These are phyloP conservation scores for Carposina sasakii DNA, from an alignment of 1,140 invertebrate genomes.

Conservation along the genomic window DNA sequence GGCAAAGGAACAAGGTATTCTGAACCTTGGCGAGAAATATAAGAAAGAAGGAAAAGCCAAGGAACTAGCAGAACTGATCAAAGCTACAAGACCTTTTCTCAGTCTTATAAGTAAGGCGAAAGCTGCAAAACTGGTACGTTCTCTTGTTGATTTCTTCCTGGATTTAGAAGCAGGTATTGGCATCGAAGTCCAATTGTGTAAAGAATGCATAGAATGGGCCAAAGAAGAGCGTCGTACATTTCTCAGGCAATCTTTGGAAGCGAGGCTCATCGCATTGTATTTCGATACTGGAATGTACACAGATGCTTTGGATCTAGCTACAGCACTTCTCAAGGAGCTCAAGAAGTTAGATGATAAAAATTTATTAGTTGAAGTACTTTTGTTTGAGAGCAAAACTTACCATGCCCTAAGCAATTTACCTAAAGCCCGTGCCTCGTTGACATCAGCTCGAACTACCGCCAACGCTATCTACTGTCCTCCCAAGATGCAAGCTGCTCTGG, in stretches of 20 bases:
- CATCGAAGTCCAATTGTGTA: slow-evolving; percentile 90
- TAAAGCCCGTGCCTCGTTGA: slow-evolving; percentile 96
- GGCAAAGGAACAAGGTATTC: slow-evolving; percentile 91
- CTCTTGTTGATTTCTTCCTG: slow-evolving; percentile 97
- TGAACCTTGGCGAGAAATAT: slow-evolving; percentile 91
- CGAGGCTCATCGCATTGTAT: slow-evolving; percentile 93
- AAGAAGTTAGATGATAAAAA: slow-evolving; percentile 99
- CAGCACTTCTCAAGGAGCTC: slow-evolving; percentile 91
- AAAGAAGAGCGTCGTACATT: slow-evolving; percentile 98
- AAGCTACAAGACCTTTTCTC: slow-evolving; percentile 94
- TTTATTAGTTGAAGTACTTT: slow-evolving; percentile 95
- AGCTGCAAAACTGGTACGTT: slow-evolving; percentile 97
- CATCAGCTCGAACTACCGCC: slow-evolving; percentile 98
- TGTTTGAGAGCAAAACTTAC: slow-evolving; percentile 99
- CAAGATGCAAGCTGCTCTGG: slow-evolving; percentile 96
- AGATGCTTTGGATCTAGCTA: slow-evolving; percentile 88
- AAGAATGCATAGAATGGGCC: slow-evolving; percentile 99
- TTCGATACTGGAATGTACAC: slow-evolving; percentile 94
- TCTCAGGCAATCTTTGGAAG: slow-evolving; percentile 95
- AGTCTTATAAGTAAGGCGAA: slow-evolving; percentile 98
- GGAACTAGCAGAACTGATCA: slow-evolving; percentile 94
- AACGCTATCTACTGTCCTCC: slow-evolving; percentile 99
- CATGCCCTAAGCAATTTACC: slow-evolving; percentile 97
- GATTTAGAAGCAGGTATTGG: slow-evolving; percentile 96
- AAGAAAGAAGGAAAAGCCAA: slow-evolving; percentile 95